Conservation (phyloP, 2,888 invertebrate species). For the Tiphia femorata region DNA sequence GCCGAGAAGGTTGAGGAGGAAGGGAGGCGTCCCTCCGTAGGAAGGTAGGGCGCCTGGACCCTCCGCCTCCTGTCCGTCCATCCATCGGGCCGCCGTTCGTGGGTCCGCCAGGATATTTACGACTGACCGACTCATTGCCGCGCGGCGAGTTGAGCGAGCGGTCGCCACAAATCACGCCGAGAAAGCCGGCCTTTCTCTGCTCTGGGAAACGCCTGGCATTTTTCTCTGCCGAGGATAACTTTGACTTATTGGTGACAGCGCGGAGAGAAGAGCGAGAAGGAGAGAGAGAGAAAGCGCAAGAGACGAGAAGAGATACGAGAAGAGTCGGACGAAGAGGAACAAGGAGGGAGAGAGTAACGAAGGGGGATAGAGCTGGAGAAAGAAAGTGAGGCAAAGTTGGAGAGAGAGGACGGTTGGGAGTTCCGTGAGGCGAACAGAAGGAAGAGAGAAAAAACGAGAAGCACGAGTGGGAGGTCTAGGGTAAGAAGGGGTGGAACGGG, state of each 20-base stretch:
- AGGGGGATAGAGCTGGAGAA: background rate
- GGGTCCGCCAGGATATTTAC: constrained; percentile 62
- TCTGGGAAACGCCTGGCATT: constrained; percentile 68
- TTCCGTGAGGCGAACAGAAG: constrained; percentile 18
- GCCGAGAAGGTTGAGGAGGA: no score
- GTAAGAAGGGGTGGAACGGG: constrained; percentile 15
- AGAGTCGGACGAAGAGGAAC: constrained; percentile 11
- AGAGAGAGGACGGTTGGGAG: no score
- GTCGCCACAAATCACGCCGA: constrained; percentile 67
- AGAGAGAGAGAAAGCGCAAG: constrained; percentile 22
- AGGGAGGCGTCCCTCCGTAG: no score
- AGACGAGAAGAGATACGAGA: constrained; percentile 10
- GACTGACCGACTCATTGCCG: constrained; percentile 68
- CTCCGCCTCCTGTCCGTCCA: constrained; percentile 18
- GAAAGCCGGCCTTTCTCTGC: constrained; percentile 67
- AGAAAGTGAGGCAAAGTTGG: background rate
- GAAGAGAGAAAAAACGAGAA: background rate
- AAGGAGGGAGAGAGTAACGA: constrained; percentile 10
- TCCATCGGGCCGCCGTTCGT: constrained; percentile 46
- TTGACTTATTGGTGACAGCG: constrained; percentile 68
- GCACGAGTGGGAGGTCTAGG: background rate
- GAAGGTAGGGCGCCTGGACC: no score
- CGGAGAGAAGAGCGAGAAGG: constrained; percentile 26
- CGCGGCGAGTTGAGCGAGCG: constrained; percentile 67
- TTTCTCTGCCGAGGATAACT: constrained; percentile 68